Evolutionary conservation across 2,888 invertebrate genomes (phyloP), one percentile per base, ranked within the genome.

Genomic region (Druceiella hillmani): DNA sequence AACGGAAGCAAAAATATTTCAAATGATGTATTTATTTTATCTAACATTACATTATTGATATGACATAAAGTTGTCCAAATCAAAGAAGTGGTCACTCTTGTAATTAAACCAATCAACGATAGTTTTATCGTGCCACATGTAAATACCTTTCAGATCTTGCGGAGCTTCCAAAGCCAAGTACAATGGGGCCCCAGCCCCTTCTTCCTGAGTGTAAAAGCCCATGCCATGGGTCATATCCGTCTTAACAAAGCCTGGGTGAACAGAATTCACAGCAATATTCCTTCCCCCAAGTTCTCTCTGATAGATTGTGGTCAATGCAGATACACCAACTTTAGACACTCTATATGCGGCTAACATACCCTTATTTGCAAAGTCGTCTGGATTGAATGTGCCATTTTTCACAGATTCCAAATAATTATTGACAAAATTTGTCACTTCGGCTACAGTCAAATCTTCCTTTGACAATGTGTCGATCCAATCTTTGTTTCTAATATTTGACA

Each of bases 341-440:
- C 69, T 70, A 48, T 70, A 69, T 54, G 69, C 70, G 51, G 67
- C 66, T 53, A 62, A 66, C 50, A 59, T 61, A 7, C 70, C 69
- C 58, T 61, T 66, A 4, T 52, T 47, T 29, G 49, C 43, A 3
- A 43, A 34, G 17, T 38, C 10, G n/a, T 9, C 10, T 4, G 10
- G 9, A 10, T 27, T 10, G 5, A 5, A 9, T 4, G 7, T 7
- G 32, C 66, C 67, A 53, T 66, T 74, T 46, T 61, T 66, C 49
- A 71, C 65, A 36, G 75, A 74, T 62, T 64, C 58, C 33, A 79
- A 64, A 55, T 78, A 81, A 39, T 75, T 68, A 49, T 70, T 64
- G 50, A 78, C 73, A 53, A 79, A 66, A 15, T 61, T 59, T 48
- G 66, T 56, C 34, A 81, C 65, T 45, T 76, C 66, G 38, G 67